These are phyloP conservation scores for Cyclopterus lumpus DNA, from an alignment of 2,797 vertebrate species.

Conservation along the genomic window DNA sequence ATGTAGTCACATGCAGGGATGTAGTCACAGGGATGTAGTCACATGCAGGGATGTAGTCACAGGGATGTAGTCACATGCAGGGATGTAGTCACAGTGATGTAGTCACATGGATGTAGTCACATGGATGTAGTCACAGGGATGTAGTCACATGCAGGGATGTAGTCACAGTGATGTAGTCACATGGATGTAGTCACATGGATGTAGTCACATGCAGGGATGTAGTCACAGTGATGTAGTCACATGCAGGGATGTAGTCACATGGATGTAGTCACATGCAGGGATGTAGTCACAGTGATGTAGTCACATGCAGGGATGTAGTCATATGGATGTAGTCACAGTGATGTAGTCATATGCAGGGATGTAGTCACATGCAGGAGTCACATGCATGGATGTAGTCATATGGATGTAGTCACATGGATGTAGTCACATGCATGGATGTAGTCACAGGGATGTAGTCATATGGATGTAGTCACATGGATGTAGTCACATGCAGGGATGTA, in stretches of 20 bases:
- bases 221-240: neutral
- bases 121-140: too few relatives aligned
- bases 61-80: neutral
- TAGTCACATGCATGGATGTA: neutral
- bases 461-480: too few relatives aligned
- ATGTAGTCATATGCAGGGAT: neutral
- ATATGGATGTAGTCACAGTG: too few relatives aligned
- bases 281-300: neutral
- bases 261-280: too few relatives aligned
- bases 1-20: neutral
- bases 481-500: neutral
- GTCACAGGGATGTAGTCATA: neutral
- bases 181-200: too few relatives aligned
- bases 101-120: too few relatives aligned
- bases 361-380: neutral
- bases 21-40: neutral
- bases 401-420: too few relatives aligned
- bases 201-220: neutral
- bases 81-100: neutral
- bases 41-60: too few relatives aligned
- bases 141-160: neutral
- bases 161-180: too few relatives aligned
- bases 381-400: too few relatives aligned
- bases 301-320: too few relatives aligned
- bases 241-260: neutral